These are phyloP conservation scores for Ips nitidus DNA, from an alignment of 1,140 invertebrate genomes.

Conservation along the genomic window DNA sequence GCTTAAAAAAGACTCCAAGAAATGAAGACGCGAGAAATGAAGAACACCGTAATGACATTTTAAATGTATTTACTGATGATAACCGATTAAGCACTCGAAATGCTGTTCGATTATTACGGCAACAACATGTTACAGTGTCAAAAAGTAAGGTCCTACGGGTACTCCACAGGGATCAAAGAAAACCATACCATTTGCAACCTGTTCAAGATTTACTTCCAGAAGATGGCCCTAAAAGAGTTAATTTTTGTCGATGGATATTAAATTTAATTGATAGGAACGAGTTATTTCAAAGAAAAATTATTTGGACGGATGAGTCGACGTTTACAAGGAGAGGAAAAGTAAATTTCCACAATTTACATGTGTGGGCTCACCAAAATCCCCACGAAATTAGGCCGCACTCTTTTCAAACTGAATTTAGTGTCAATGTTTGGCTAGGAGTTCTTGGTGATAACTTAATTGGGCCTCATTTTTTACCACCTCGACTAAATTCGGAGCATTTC, in stretches of 20 bases:
- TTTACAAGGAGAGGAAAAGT: conserved; percentile 2
- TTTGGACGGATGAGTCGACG: conserved; percentile 9
- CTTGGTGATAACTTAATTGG: too few species aligned
- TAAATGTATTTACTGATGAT: too few species aligned
- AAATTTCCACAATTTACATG: conserved; percentile 14
- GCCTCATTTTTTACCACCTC: too few species aligned
- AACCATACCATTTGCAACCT: neutral
- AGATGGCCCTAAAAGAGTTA: neutral
- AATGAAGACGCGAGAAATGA: too few species aligned
- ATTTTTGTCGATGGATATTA: neutral
- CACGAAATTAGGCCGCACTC: neutral
- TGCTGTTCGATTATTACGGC: too few species aligned
- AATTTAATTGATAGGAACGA: neutral
- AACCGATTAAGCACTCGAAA: too few species aligned
- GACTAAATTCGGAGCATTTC: too few species aligned
- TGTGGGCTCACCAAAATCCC: conserved; percentile 9
- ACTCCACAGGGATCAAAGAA: too few species aligned
- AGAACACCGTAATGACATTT: too few species aligned
- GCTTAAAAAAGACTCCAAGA: too few species aligned
- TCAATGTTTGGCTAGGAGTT: conserved; percentile 11
- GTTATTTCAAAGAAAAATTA: neutral
- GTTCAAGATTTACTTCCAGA: conserved; percentile 1
- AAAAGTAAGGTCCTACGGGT: too few species aligned
- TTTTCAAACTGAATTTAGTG: conserved; percentile 17
- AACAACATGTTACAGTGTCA: too few species aligned